A percentile compares a stretch with the other conserved stretches of the same genome.
phyloP scores from a whole-genome alignment of 1,140 invertebrate genomes.

The Pseudoatta argentina region DNA sequence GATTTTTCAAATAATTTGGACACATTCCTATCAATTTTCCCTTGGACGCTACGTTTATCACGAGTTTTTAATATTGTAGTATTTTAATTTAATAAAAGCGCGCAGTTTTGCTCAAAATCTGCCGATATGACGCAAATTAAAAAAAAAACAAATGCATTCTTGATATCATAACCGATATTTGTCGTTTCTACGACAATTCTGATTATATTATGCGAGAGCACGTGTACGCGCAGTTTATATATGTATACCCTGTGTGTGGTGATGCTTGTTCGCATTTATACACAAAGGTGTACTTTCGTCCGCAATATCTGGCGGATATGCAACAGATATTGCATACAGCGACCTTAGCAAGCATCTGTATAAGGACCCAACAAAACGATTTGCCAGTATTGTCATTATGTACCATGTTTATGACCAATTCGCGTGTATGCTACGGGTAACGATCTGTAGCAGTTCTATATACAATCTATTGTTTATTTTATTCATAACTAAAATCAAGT shows the following conservation, averaged over 20 bases:
- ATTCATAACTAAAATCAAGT: not conserved
- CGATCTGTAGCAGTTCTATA: not conserved
- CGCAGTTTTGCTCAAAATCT: not conserved
- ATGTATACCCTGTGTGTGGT: not conserved
- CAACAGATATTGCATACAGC: slow-evolving; percentile 1
- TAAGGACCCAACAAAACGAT: not conserved
- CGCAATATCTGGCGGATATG: slow-evolving; percentile 24
- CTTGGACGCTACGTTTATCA: not conserved
- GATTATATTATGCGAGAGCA: slow-evolving; percentile 53
- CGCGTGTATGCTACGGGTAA: not conserved
- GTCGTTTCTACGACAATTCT: slow-evolving; percentile 13
- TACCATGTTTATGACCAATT: slow-evolving; percentile 24
- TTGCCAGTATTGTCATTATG: slow-evolving; percentile 25
- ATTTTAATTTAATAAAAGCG: slow-evolving; percentile 14
- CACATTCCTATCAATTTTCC: not conserved
- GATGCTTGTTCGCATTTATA: slow-evolving; percentile 27
- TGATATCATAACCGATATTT: slow-evolving; percentile 33
- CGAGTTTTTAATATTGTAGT: not conserved
- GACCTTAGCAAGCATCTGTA: not conserved
- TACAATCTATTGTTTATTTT: not conserved
- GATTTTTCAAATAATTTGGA: slow-evolving; percentile 12
- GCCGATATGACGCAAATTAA: not conserved
- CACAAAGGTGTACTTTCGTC: slow-evolving; percentile 27
- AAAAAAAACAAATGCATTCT: slow-evolving; percentile 34
- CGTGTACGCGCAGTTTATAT: not conserved